Evolutionary conservation across 2,113 vertebrate species (phyloP), one percentile per base, ranked within the genome.

Genomic region (Noturus placidus): DNA sequence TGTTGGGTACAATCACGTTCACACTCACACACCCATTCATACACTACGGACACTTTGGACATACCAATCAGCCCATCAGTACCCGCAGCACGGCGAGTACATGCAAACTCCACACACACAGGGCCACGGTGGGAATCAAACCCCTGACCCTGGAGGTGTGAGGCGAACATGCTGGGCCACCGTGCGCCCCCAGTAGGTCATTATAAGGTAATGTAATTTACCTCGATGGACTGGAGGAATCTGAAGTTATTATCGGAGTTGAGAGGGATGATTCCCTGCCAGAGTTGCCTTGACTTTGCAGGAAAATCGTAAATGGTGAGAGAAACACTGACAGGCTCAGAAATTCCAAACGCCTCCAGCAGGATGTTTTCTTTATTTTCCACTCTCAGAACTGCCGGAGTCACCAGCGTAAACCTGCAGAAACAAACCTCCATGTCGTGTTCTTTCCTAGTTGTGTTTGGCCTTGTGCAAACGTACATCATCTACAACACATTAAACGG

Each of bases 331-430:
- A 93, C 0, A 0, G 90, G 33, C 11, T 0, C 0, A 25, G 81
- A 6, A 5, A 91, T 0, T 0, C 59, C 81, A 0, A 92, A 79
- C 0, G 89, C 93, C 88, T 94, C 91, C 42, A 96, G 61, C 85
- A 93, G 92, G 86, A 96, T 91, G 86, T 94, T 95, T 91, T 94
- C 95, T 52, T 91, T 54, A 33, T 88, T 94, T 90, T 94, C 93
- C 2, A 90, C 74, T 87, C 94, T 92, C 82, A 95, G 90, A 61
- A 93, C 88, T 88, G 91, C 89, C 11, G 95, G 94, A 88, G 94
- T 91, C 90, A 96, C 19, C 42, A 96, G 3, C 7, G 72, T 89
- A 70, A 94, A 95, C 89, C 57, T 87, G 19, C 30, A 81, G 5
- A 70, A 57, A 74, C 13, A 70, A 33, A 83, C 9, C 42, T 17